phyloP scores from a whole-genome alignment of 2,888 invertebrate genomes.

The Cephonodes hylas region DNA sequence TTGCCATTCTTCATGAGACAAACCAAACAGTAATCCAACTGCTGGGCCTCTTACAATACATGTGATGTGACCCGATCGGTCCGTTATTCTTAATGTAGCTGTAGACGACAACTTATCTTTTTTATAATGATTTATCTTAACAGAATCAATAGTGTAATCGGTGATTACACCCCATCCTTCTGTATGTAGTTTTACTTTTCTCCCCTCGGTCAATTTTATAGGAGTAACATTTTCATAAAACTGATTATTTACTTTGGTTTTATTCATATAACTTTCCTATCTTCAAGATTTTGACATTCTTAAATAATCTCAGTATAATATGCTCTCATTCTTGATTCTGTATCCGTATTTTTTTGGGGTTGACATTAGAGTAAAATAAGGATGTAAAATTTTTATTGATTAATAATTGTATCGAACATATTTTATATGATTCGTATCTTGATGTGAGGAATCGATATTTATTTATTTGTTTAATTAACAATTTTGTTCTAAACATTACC shows the following conservation, averaged over 20 bases:
- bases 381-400: no score
- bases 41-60: constrained; percentile 58
- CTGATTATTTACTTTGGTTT: constrained; percentile 19
- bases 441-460: no score
- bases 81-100: constrained; percentile 62
- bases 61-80: constrained; percentile 61
- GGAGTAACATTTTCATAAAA: constrained; percentile 48
- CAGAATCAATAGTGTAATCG: constrained; percentile 68
- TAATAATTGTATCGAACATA: no score
- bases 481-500: no score
- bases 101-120: constrained; percentile 43
- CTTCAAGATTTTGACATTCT: no score
- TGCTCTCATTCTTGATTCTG: no score
- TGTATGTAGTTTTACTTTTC: constrained; percentile 45
- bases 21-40: constrained; percentile 61
- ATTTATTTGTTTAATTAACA: no score
- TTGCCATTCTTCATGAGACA: constrained; percentile 58
- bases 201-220: constrained; percentile 60
- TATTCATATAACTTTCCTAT: constrained; percentile 30
- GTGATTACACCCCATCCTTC: constrained; percentile 64
- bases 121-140: constrained; percentile 57
- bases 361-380: no score
- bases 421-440: not conserved
- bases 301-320: no score
- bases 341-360: no score